Conservation (phyloP, 1,140 invertebrate species). For the Triops cancriformis region DNA sequence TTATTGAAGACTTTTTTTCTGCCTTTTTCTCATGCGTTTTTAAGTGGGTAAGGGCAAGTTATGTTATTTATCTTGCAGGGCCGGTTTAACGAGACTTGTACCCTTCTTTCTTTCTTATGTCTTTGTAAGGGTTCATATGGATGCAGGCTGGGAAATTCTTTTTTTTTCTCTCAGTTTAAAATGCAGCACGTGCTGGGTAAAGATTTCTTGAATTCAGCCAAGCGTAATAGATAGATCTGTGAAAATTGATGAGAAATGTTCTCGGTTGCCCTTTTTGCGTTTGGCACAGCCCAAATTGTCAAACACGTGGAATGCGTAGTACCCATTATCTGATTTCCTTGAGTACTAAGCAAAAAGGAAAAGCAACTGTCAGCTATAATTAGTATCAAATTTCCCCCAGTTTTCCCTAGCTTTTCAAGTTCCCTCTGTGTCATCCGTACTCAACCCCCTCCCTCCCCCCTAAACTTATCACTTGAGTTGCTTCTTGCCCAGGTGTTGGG, state of each 20-base stretch:
- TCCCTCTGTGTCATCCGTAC: too few species aligned
- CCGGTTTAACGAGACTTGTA: background rate
- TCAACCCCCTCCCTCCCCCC: too few species aligned
- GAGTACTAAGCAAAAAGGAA: background rate
- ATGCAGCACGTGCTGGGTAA: background rate
- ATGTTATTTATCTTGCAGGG: background rate
- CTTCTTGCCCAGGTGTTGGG: background rate
- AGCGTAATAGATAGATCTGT: background rate
- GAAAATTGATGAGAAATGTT: background rate
- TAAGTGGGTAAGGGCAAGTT: background rate
- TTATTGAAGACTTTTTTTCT: too few species aligned
- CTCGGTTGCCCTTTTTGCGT: background rate
- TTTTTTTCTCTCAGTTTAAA: background rate
- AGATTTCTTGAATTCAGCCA: background rate
- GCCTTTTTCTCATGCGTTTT: too few species aligned
- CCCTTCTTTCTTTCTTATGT: background rate
- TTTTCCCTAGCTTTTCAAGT: background rate
- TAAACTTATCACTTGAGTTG: background rate
- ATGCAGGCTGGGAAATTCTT: background rate
- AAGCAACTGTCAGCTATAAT: constrained; percentile 1
- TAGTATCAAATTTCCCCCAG: background rate
- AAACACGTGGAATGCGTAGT: background rate
- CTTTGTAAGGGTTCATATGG: background rate
- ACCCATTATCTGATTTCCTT: background rate
- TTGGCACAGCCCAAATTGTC: background rate